Base-by-base conservation (phyloP, 92 coral and sea anemone genomes). In the Chrysogorgia sp. region DNA sequence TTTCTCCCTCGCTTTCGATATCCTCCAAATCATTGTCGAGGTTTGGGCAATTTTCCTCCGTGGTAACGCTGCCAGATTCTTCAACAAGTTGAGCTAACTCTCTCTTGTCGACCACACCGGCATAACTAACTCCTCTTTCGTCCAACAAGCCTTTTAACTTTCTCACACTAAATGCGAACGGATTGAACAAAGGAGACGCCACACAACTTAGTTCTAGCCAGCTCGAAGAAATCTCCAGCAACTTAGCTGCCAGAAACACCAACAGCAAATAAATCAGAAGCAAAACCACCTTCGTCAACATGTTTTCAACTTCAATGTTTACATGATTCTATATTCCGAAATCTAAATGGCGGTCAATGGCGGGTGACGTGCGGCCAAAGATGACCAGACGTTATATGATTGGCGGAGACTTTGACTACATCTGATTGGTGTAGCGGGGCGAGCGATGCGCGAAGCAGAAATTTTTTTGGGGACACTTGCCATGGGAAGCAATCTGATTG, bases 181-280 rank as follows among this genome's bases (percentile, higher is more conserved):
- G 99, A 45, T 90, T 89, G 45, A 96, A 82, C 30, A 96, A 75
- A 84, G 90, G 99, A 20, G 92, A 79, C 15, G 97, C 99, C 24
- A 91, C 75, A 59, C 99, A 96, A 12, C 99, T 91, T 2, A 96
- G 96, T 56, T 91, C 96, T 12, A 96, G 75, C 99, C 99, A 96
- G 41, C 91, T 84, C 57, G 97, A 83, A 17, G 99, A 87, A 32
- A 91, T 76, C 57, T 96, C 99, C 34, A 96, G 90, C 37, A 89
- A 58, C 71, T 93, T 88, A 57, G 97, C 92, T 56, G 87, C 84
- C 74, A 96, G 82, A 63, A 96, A 96, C 41, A 92, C 84, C 32
- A 96, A 43, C 6, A 96, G 90, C 64, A 92, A 88, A 72, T 96
- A 96, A 59, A 86, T 80, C 50, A 96, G 45, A 32, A 96, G 33